Percentiles rank a stretch among this genome's conserved stretches.
Conservation (phyloP, 2,113 vertebrate species). For the Philantomba maxwellii region DNA sequence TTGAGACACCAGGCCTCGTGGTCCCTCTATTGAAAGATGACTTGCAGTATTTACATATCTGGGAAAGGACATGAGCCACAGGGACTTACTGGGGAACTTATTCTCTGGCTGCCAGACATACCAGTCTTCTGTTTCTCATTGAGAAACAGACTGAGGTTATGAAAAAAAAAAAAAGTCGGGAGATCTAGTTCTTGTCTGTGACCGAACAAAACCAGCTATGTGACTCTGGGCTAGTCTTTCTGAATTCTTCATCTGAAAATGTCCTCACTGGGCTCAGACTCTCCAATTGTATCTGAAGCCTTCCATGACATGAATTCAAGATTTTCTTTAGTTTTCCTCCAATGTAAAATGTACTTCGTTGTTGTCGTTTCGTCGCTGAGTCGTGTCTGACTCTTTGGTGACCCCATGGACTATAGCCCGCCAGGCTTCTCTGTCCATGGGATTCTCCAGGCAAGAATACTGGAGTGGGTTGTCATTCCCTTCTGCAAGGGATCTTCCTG, state of each 20-base stretch:
- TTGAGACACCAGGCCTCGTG: fast-evolving
- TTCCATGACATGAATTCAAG: not conserved
- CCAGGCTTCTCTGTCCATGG: not conserved
- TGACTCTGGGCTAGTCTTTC: not conserved
- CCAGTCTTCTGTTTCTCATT: not conserved
- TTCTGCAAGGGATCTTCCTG: not conserved
- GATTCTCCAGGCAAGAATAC: not conserved
- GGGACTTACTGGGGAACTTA: not conserved
- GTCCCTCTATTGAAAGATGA: not conserved
- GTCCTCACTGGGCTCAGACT: not conserved
- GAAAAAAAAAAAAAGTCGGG: not conserved
- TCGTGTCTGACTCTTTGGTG: not conserved
- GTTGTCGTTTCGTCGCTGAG: fast-evolving
- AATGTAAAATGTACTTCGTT: fast-evolving
- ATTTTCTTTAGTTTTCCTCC: not conserved
- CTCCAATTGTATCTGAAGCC: fast-evolving
- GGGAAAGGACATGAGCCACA: not conserved
- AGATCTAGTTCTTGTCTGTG: not conserved
- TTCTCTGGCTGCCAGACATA: not conserved
- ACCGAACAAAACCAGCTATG: not conserved
- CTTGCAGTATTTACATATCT: not conserved
- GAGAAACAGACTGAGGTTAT: not conserved
- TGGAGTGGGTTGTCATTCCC: not conserved
- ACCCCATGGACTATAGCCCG: not conserved
- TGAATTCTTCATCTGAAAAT: slow-evolving; percentile 13